Base-by-base conservation (phyloP, 2,113 vertebrate species). In the Ammodramus savannarum region DNA sequence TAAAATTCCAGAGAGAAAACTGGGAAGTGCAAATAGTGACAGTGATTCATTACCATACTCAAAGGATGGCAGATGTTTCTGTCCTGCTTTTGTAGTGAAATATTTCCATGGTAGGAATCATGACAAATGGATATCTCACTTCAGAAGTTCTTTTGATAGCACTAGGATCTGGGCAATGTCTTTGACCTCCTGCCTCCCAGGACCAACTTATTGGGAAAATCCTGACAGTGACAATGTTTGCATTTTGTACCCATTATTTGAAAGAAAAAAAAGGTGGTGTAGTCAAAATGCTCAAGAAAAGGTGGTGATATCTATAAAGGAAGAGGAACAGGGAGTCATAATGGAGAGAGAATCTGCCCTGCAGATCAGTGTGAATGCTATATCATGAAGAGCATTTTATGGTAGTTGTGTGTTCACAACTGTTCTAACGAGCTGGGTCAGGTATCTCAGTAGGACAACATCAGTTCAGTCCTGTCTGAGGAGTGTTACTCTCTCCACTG, bases 351-450 rank as follows among this genome's bases (percentile, higher is more conserved):
- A 21, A 10, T 23, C 18, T 71, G 41, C 17, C 32, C 76, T 67
- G 71, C 17, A 92, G 41, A 76, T 20, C 9, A 51, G 19, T 39
- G 31, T 2, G 26, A 74, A 22, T 22, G 16, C 27, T 61, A 1
- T 12, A 27, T 5, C 23, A 20, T 20, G 9, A 78, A 67, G 6
- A 27, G 27, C 0, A 0, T 49, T 83, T 69, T 13, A 31, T 25
- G n/a, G 44, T 3, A 57, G 18, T 15, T 36, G 10, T 43, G 17
- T 58, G 61, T 46, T 67, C 46, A 85, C 51, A 71, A 32, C 16
- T 29, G 12, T n/a, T 66, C 27, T 41, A 67, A 44, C 0, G 7
- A 49, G 2, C 21, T 31, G 11, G 4, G 2, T 74, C 38, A 54
- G 32, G 8, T 31, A 10, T 26, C 14, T 82, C 52, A 54, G 31